Base-by-base conservation (phyloP, 2,888 invertebrate genomes). In the Odontocolon sp. region DNA sequence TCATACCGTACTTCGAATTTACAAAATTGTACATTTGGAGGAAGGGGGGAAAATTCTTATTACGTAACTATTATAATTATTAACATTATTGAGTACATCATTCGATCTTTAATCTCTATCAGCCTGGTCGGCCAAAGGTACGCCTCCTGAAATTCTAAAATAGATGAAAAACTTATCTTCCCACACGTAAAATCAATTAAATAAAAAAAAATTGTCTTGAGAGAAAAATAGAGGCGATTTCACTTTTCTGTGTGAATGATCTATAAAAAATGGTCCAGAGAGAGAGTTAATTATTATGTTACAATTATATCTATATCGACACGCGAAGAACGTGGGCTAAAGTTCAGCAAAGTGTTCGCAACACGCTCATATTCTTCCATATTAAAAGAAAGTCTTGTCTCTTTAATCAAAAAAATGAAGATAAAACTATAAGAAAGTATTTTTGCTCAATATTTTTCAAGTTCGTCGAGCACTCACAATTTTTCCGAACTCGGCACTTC, bases 401-500 rank as follows among this genome's bases (percentile, higher is more conserved):
- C 3, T 14, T 26, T 28, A 50, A 5, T 26, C 3, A 45, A 47
- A 42, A 56, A 21, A 72, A 66, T n/a, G n/a, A n/a, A 42, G 11
- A 56, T 1, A 8, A 61, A 40, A 26, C 67, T 3, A 11, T 16
- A 21, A 18, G 21, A 28, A 54, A 8, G 16, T n/a, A 16, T 38
- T 47, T 38, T 16, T 31, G 18, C 14, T 11, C 18, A 9, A 8
- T 56, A 61, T 50, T 11, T 14, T 16, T 1, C n/a, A n/a, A 14
- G 4, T 61, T 45, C 36, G 28, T 57, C 40, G 38, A 40, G 40
- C 28, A 18, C 57, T 82, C 80, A 87, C 33, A 84, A 77, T 75
- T 85, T 86, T 68, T 90, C 88, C 6, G 87, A 87, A 42, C 83
- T 85, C 2, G 89, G 88, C 38, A 88, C 81, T 79, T 90, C 89